Percentiles rank a stretch among this genome's conserved stretches.
phyloP scores from a whole-genome alignment of 2,888 invertebrate species.

The Liodrosophila aerea region DNA sequence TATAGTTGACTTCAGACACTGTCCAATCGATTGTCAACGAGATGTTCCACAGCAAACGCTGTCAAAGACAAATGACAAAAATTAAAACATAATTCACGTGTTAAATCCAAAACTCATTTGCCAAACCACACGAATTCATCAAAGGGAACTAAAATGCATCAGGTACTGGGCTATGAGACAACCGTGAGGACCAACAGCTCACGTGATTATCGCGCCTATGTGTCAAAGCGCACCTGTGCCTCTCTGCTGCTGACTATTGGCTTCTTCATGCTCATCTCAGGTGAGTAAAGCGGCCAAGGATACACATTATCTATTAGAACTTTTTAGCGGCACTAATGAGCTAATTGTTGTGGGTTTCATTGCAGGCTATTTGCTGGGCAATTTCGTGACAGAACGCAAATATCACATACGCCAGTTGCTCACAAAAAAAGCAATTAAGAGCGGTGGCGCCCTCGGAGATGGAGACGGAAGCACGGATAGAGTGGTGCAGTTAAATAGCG shows the following conservation, averaged over 20 bases:
- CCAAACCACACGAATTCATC: background rate
- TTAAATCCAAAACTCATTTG: constrained; percentile 15
- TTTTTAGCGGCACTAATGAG: constrained; percentile 52
- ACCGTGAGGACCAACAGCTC: constrained; percentile 81
- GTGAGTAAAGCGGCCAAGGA: constrained; percentile 56
- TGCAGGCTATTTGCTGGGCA: constrained; percentile 82
- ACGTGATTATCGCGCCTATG: constrained; percentile 81
- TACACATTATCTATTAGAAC: background rate
- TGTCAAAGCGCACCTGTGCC: constrained; percentile 81
- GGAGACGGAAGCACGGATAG: constrained; percentile 42
- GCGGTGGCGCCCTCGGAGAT: constrained; percentile 28
- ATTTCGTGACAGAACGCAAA: constrained; percentile 81
- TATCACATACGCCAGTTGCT: constrained; percentile 78
- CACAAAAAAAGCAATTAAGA: constrained; percentile 64
- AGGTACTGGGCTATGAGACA: constrained; percentile 82
- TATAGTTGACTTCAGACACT: constrained; percentile 13
- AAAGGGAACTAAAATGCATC: constrained; percentile 77
- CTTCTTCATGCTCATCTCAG: constrained; percentile 82
- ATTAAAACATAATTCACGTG: constrained; percentile 2
- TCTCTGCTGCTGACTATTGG: constrained; percentile 81
- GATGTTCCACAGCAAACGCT: constrained; percentile 32
- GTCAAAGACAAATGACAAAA: constrained; percentile 6
- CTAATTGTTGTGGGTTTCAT: no score
- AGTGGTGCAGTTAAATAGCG: constrained; percentile 69
- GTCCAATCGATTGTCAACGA: constrained; percentile 29